Conservation (phyloP, 2,113 vertebrate genomes). For the Alethe diademata region DNA sequence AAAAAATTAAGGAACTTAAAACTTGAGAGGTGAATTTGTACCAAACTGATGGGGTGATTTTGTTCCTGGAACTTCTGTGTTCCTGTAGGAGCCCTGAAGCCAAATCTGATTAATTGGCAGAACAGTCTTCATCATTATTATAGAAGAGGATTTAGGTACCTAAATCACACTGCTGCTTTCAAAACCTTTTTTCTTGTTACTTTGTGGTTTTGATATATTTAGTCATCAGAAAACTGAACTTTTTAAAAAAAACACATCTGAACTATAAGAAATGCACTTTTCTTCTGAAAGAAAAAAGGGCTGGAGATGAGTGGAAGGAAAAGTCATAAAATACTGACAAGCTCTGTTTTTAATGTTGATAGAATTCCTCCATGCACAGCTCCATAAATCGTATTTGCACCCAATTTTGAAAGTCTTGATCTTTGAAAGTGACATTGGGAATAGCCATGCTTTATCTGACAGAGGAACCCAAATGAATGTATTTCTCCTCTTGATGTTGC, state of each 20-base stretch:
- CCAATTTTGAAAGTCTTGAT: not conserved
- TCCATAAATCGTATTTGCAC: not conserved
- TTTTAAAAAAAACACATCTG: not conserved
- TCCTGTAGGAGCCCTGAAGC: not conserved
- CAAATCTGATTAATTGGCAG: not conserved
- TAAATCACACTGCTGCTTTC: not conserved
- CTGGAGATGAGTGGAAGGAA: not conserved
- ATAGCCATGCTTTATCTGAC: not conserved
- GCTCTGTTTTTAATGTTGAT: not conserved
- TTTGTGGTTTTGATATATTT: not conserved
- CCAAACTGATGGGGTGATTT: not conserved
- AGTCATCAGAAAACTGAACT: not conserved
- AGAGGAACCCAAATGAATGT: not conserved
- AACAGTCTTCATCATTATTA: not conserved
- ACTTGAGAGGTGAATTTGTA: not conserved
- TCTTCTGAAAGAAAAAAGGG: not conserved
- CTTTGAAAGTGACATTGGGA: not conserved
- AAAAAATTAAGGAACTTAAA: not conserved
- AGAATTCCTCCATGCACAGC: not conserved
- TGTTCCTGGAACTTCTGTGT: not conserved
- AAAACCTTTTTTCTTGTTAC: not conserved
- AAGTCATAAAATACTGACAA: not conserved
- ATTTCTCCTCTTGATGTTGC: not conserved
- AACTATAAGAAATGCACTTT: not conserved
- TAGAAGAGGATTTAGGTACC: not conserved